phyloP scores from a whole-genome alignment of 2,797 vertebrate species.

The Peromyscus attwateri region DNA sequence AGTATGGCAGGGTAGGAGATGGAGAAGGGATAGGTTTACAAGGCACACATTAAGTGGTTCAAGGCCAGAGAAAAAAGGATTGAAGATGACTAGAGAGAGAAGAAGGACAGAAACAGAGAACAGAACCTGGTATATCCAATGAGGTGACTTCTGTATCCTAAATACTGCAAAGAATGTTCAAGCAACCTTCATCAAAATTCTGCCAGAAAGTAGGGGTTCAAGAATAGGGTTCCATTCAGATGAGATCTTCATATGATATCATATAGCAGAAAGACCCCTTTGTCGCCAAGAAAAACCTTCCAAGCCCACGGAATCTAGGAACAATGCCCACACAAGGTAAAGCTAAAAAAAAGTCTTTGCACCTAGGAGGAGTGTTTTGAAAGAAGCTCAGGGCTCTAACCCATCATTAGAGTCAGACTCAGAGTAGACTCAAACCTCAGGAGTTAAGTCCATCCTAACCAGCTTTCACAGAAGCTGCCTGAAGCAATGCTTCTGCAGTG shows the following conservation, averaged over 20 bases:
- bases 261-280: neutral
- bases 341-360: neutral
- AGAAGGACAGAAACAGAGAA: neutral
- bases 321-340: neutral
- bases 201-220: neutral
- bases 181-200: neutral
- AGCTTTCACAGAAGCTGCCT: neutral
- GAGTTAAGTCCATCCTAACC: neutral
- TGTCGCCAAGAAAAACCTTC: neutral
- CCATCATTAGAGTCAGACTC: too few species aligned
- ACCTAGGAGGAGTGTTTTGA: neutral
- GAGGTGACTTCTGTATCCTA: neutral
- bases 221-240: neutral
- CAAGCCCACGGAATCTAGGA: neutral
- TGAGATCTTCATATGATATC: neutral
- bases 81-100: neutral
- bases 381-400: neutral
- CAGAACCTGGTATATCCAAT: neutral
- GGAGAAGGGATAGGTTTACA: neutral
- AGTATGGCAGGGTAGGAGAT: too few species aligned
- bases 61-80: neutral
- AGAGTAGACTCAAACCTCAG: neutral
- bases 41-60: neutral
- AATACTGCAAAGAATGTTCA: neutral
- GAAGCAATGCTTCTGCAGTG: neutral